These are phyloP conservation scores for Tretioscincus oriximinensis DNA, from an alignment of 2,113 vertebrate genomes.

Conservation along the genomic window DNA sequence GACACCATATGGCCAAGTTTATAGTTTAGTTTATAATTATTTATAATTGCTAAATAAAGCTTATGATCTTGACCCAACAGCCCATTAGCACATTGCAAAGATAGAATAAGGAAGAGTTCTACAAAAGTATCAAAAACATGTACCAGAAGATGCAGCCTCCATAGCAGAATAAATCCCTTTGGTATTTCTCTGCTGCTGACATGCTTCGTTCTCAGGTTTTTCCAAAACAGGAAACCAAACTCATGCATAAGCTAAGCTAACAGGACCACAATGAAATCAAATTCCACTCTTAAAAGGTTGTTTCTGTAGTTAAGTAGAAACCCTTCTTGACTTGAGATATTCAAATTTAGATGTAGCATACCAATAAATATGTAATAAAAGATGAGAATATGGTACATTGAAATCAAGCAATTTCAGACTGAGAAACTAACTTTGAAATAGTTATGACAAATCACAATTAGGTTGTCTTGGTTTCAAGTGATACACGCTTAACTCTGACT, in stretches of 20 bases:
- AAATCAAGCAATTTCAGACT: background rate
- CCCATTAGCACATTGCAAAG: slow-evolving; percentile 18
- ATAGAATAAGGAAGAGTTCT: slow-evolving; percentile 39
- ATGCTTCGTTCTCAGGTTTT: slow-evolving; percentile 13
- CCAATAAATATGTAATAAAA: background rate
- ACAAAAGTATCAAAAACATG: slow-evolving; percentile 41
- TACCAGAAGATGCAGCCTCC: slow-evolving; percentile 14
- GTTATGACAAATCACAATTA: background rate
- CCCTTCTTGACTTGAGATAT: background rate
- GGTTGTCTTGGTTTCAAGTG: background rate
- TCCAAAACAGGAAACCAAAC: slow-evolving; percentile 24
- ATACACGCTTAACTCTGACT: background rate
- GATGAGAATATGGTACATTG: background rate
- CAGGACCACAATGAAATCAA: slow-evolving; percentile 9
- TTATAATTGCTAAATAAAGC: slow-evolving; percentile 21
- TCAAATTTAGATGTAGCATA: background rate
- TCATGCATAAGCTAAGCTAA: slow-evolving; percentile 15
- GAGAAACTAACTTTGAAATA: background rate
- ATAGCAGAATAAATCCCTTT: slow-evolving; percentile 15
- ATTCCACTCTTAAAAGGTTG: background rate
- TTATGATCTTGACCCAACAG: slow-evolving; percentile 40
- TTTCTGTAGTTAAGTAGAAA: background rate
- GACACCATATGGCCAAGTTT: slow-evolving; percentile 40
- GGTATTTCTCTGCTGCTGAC: background rate
- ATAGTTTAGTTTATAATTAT: slow-evolving; percentile 41